Conservation (phyloP, 1,140 invertebrate species). For the Bicyclus anynana region DNA sequence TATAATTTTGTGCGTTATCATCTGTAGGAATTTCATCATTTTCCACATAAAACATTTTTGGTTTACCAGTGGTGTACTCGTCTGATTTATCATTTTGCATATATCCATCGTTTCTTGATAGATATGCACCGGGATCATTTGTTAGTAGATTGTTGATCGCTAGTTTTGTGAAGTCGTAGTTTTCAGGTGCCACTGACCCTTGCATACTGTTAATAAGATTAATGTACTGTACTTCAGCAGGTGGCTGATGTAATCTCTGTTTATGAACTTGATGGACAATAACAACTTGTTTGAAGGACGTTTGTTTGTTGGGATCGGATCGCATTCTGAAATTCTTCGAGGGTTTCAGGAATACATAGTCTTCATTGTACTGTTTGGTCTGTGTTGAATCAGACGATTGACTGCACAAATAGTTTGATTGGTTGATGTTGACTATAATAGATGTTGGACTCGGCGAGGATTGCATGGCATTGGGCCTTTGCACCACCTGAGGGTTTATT, state of each 20-base stretch:
- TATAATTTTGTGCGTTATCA: conserved; percentile 14
- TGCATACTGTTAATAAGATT: conserved; percentile 13
- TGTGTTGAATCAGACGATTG: conserved; percentile 36
- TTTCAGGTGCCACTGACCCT: conserved; percentile 34
- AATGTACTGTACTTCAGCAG: conserved; percentile 31
- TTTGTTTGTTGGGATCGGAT: conserved; percentile 12
- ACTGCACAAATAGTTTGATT: conserved; percentile 66
- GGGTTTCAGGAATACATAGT: conserved; percentile 40
- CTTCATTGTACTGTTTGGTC: conserved; percentile 29
- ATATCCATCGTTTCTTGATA: conserved; percentile 7
- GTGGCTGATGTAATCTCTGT: conserved; percentile 8
- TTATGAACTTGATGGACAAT: conserved; percentile 38
- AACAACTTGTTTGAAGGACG: conserved; percentile 51
- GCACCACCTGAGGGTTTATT: conserved; percentile 46
- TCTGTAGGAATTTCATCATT: conserved; percentile 20
- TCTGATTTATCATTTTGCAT: conserved; percentile 21
- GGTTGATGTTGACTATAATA: conserved; percentile 68
- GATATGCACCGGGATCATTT: conserved; percentile 26
- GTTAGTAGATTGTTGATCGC: conserved; percentile 39
- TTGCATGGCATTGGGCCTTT: conserved; percentile 53
- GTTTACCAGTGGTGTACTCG: conserved; percentile 18
- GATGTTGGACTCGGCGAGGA: conserved; percentile 70
- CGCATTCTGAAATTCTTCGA: conserved; percentile 27
- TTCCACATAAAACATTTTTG: conserved; percentile 19
- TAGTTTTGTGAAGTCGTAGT: conserved; percentile 51